Evolutionary conservation across 23 tunicate genomes (phyloP), one percentile per base, ranked within the genome.

Genomic region (Styela plicata): DNA sequence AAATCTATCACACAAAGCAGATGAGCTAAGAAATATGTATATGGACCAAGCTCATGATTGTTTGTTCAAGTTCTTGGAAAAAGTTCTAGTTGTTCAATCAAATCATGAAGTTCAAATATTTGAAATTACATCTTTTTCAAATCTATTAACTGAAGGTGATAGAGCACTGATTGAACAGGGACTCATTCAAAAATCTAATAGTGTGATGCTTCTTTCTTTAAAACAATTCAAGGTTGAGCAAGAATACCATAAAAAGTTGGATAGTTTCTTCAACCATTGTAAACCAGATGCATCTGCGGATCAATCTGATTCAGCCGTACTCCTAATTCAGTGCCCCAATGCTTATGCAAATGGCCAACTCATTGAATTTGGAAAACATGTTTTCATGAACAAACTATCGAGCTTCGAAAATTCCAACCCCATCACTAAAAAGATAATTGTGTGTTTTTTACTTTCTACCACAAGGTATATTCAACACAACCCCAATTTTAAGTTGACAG

Each of bases 291-390:
- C 20, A 20, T 17, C 22, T 69, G 64, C 52, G 13, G 13, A 7
- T 5, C 7, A 44, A 44, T 13, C 19, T 25, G 25, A 74, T 30
- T 30, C 83, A 16, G 76, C 68, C 25, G 24, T 82, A 21, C 64
- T 87, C 21, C 83, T 87, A 26, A 75, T 87, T 68, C 91, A 87
- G 66, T 77, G 87, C 52, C 80, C 93, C 2, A 79, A 88, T 68
- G 84, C 87, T 2, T 84, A 88, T 2, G 26, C 29, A 22, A 1
- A 83, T 79, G 25, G 27, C 21, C 61, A 85, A 31, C 66, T 85
- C 23, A 64, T 85, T n/a, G 75, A 83, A 20, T 85, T 83, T 65
- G 88, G 83, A 26, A 85, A 69, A 36, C 78, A 85, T 66, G 21
- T 20, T 36, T 69, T 80, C 44, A 77, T 68, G 75, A 78, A 85